Conservation (phyloP, 1,140 invertebrate genomes). For the Drosophila baimaii region DNA sequence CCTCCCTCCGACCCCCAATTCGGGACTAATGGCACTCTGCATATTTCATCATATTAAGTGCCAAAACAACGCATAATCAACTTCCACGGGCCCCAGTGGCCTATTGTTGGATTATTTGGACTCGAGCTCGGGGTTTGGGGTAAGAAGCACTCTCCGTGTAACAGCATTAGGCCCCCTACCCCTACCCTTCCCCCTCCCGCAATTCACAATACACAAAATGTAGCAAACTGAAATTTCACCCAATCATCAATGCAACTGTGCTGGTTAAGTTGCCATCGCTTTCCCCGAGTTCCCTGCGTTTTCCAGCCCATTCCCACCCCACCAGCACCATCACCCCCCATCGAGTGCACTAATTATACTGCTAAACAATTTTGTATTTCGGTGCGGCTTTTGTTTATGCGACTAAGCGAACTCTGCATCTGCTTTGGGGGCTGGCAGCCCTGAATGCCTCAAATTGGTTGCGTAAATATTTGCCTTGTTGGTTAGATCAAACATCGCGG, state of each 20-base stretch:
- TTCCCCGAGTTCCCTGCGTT: not conserved
- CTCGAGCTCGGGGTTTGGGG: not conserved
- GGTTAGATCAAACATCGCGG: constrained; percentile 6
- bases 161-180: constrained; percentile 16
- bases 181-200: too few species aligned
- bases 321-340: constrained; percentile 23
- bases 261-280: constrained; percentile 5
- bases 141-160: constrained; percentile 34
- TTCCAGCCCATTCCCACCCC: not conserved
- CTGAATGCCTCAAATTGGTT: constrained; percentile 54
- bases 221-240: constrained; percentile 34
- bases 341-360: constrained; percentile 68
- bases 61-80: constrained; percentile 82
- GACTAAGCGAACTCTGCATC: constrained; percentile 34
- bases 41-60: constrained; percentile 83
- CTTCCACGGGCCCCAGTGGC: constrained; percentile 27
- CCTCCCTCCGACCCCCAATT: not conserved
- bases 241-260: constrained; percentile 35
- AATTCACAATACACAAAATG: constrained; percentile 15
- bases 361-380: constrained; percentile 67
- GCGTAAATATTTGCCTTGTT: constrained; percentile 47
- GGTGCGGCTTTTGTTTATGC: constrained; percentile 57
- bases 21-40: constrained; percentile 74
- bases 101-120: constrained; percentile 26
- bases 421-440: constrained; percentile 14